phyloP scores from a whole-genome alignment of 1,140 invertebrate species.

The Megalonaias nervosa region DNA sequence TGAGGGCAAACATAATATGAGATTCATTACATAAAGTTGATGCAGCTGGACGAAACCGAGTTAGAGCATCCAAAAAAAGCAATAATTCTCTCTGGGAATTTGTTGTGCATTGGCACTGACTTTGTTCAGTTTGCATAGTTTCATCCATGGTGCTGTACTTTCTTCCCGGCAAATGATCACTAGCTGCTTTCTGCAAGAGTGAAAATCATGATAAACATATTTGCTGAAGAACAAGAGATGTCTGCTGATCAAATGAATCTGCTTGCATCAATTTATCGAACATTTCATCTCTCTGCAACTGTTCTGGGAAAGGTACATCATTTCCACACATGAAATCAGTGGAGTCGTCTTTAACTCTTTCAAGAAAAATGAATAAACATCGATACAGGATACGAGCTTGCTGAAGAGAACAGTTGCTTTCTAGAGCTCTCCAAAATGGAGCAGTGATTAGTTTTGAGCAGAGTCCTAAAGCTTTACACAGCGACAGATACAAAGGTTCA shows the following conservation, averaged over 20 bases:
- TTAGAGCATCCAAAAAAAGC: conserved; percentile 22
- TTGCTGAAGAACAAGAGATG: conserved; percentile 9
- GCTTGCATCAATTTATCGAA: conserved; percentile 6
- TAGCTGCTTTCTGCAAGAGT: neutral
- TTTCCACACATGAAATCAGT: conserved; percentile 25
- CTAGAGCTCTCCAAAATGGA: conserved; percentile 35
- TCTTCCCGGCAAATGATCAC: conserved; percentile 6
- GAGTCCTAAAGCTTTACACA: conserved; percentile 28
- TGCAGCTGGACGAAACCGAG: conserved; percentile 9
- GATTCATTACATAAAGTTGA: conserved; percentile 11
- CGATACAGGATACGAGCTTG: conserved; percentile 21
- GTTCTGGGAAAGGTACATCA: conserved; percentile 21
- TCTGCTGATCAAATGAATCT: conserved; percentile 6
- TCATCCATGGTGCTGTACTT: neutral
- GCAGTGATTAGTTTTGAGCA: conserved; percentile 33
- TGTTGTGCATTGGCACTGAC: conserved; percentile 21
- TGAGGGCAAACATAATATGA: conserved; percentile 32
- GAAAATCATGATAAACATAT: conserved; percentile 14
- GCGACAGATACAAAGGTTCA: conserved; percentile 15
- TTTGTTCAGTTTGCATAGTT: conserved; percentile 5
- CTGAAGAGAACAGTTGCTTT: conserved; percentile 26
- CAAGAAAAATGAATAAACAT: conserved; percentile 11
- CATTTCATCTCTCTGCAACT: conserved; percentile 21
- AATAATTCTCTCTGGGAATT: conserved; percentile 33
- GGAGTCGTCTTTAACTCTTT: conserved; percentile 16